Evolutionary conservation across 2,113 vertebrate species (phyloP).

Genomic region (Caranx ignobilis): DNA sequence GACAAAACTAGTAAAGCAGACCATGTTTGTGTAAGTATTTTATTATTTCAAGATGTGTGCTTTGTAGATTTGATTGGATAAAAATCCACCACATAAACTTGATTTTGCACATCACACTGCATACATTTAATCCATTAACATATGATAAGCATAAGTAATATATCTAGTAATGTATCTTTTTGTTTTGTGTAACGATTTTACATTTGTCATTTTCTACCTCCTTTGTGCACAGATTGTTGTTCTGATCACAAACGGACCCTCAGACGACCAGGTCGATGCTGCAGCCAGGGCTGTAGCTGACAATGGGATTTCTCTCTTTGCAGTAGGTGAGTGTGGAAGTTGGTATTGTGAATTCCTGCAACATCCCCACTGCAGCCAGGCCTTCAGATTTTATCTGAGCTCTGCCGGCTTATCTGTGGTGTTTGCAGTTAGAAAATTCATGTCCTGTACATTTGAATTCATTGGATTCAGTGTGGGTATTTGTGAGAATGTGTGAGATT

Average conservation of each 20-base stretch:
- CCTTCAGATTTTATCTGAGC: constrained; percentile 57
- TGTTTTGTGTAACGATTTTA: neutral
- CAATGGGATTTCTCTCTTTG: constrained; percentile 87
- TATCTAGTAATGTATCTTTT: neutral
- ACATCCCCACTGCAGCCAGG: constrained; percentile 57
- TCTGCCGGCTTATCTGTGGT: constrained; percentile 62
- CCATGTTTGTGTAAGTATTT: neutral
- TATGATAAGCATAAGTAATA: neutral
- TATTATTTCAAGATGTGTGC: neutral
- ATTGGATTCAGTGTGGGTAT: constrained; percentile 46
- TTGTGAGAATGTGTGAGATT: constrained; percentile 32
- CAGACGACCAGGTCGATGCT: constrained; percentile 80
- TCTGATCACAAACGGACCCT: constrained; percentile 88
- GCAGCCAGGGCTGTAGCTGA: constrained; percentile 81
- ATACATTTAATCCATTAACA: neutral
- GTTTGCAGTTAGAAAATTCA: constrained; percentile 70
- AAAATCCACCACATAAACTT: neutral
- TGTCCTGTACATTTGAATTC: constrained; percentile 68
- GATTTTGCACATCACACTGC: neutral
- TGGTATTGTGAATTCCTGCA: constrained; percentile 60
- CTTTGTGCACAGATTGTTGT: constrained; percentile 82
- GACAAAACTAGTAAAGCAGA: constrained; percentile 1
- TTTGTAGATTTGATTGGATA: neutral
- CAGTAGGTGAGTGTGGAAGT: constrained; percentile 84
- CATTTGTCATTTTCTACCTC: neutral